Conservation (phyloP, 1,140 invertebrate species). For the Metopolophium dirhodum region DNA sequence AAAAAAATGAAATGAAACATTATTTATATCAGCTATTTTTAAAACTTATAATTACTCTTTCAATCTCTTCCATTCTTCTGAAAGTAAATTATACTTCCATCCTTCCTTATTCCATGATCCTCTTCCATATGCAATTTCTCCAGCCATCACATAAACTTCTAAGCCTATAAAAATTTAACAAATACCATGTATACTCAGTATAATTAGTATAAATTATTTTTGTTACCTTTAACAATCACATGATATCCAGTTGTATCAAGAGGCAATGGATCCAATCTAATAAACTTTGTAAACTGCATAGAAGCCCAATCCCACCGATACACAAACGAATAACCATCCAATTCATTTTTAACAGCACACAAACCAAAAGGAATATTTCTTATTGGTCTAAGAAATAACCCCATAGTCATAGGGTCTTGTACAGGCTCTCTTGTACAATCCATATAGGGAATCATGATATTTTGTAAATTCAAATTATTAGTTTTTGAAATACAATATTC, state of each 20-base stretch:
- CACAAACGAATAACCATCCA: not conserved
- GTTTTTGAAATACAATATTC: not conserved
- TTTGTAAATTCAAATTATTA: not conserved
- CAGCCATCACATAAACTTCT: constrained; percentile 22
- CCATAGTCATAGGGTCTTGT: not conserved
- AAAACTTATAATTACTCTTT: not conserved
- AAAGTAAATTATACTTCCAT: constrained; percentile 29
- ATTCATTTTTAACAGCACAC: constrained; percentile 33
- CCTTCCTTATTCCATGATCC: not conserved
- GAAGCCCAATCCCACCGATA: constrained; percentile 9
- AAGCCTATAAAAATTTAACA: not conserved
- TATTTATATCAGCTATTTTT: not conserved
- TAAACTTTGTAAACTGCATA: not conserved
- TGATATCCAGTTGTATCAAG: constrained; percentile 24
- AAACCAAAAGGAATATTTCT: constrained; percentile 28
- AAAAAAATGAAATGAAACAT: not conserved
- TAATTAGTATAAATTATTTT: not conserved
- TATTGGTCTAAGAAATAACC: not conserved
- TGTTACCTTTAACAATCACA: not conserved
- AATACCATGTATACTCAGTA: not conserved
- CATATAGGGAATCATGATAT: not conserved
- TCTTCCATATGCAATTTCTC: constrained; percentile 39
- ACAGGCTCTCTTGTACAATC: not conserved
- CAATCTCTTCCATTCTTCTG: not conserved
- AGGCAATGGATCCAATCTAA: constrained; percentile 31